phyloP scores from a whole-genome alignment of 2,888 invertebrate species.

The Cerceris rybyensis region DNA sequence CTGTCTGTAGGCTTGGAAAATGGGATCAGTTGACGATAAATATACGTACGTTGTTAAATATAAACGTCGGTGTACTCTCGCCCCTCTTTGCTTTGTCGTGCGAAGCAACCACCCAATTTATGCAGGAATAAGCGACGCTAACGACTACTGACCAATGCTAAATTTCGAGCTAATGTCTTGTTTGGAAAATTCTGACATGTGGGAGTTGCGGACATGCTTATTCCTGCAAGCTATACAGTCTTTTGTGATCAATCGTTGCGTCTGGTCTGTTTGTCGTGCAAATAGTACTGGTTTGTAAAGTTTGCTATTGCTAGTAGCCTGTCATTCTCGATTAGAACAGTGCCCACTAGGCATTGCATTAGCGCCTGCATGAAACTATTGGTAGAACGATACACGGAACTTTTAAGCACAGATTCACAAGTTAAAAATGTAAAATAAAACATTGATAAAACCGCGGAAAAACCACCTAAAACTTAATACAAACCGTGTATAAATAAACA shows the following conservation, averaged over 20 bases:
- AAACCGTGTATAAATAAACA: too few species aligned
- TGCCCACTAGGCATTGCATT: constrained; percentile 13
- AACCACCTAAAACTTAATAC: too few species aligned
- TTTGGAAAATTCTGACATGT: too few species aligned
- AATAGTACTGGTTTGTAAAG: constrained; percentile 7
- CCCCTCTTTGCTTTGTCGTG: constrained; percentile 68
- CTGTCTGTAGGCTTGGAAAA: constrained; percentile 75
- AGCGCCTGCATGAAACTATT: constrained; percentile 41
- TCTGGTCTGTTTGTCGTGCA: constrained; percentile 12
- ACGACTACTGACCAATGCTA: not conserved
- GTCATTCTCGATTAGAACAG: not conserved
- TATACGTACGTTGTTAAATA: constrained; percentile 40
- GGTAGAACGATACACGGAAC: constrained; percentile 29
- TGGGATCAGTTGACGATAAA: constrained; percentile 75
- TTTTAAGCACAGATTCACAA: constrained; percentile 27
- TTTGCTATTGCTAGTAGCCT: constrained; percentile 26
- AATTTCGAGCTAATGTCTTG: too few species aligned
- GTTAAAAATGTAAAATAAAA: too few species aligned
- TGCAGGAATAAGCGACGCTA: constrained; percentile 55
- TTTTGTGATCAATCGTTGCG: constrained; percentile 11
- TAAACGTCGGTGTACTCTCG: constrained; percentile 63
- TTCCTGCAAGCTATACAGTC: constrained; percentile 26
- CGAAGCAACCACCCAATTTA: constrained; percentile 19
- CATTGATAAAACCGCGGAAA: too few species aligned
- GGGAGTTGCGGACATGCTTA: constrained; percentile 16